phyloP scores from a whole-genome alignment of 1,140 invertebrate genomes.

The Nasonia giraulti region DNA sequence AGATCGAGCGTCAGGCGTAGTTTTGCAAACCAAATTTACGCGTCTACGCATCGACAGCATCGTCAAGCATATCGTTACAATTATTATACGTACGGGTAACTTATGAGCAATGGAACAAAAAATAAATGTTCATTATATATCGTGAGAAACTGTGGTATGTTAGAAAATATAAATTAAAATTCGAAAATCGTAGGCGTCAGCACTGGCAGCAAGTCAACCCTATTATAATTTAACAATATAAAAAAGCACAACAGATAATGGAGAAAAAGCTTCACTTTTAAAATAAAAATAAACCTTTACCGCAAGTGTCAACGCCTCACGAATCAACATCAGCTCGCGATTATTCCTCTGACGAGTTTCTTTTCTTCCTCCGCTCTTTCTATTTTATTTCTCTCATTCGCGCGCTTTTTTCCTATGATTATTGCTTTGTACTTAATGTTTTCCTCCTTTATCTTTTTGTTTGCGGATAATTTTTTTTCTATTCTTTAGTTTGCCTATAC shows the following conservation, averaged over 20 bases:
- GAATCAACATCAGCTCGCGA: neutral
- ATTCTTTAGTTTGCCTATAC: neutral
- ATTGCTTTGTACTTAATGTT: conserved; percentile 51
- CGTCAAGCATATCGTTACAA: conserved; percentile 19
- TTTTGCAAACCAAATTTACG: neutral
- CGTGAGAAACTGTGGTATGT: neutral
- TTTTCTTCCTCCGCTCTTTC: conserved; percentile 2
- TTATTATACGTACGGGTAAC: conserved; percentile 35
- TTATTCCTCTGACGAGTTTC: neutral
- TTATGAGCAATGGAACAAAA: conserved; percentile 25
- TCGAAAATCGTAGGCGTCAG: neutral
- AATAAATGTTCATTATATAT: conserved; percentile 10
- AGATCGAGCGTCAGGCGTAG: neutral
- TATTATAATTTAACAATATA: neutral
- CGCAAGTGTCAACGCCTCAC: conserved; percentile 5
- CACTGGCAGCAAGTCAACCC: too few relatives aligned
- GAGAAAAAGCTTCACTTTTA: neutral
- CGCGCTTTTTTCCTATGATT: conserved; percentile 35
- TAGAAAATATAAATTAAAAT: neutral
- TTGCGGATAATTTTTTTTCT: neutral
- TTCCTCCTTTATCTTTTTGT: conserved; percentile 27
- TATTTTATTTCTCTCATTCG: neutral
- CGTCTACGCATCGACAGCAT: neutral
- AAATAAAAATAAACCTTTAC: too few relatives aligned
- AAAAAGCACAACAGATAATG: neutral